Conservation (phyloP, 1,140 invertebrate species). For the Drosophila bocqueti region DNA sequence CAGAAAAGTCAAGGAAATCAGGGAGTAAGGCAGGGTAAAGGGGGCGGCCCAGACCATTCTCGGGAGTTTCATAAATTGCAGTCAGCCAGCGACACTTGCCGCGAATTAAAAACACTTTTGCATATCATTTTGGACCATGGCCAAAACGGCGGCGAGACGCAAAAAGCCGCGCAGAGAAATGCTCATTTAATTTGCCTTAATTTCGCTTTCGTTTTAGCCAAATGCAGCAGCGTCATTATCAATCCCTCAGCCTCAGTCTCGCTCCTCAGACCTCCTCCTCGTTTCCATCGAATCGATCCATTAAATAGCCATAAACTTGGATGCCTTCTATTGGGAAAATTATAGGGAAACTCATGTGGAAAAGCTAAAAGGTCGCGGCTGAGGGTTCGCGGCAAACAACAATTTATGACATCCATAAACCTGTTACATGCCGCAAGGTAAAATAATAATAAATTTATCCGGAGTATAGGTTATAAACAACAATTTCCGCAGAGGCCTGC, state of each 20-base stretch:
- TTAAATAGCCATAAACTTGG: slow-evolving; percentile 67
- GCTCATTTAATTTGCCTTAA: slow-evolving; percentile 72
- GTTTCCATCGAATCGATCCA: slow-evolving; percentile 51
- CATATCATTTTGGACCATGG: slow-evolving; percentile 71
- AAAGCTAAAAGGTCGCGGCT: slow-evolving; percentile 52
- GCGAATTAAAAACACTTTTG: slow-evolving; percentile 78
- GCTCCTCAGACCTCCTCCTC: background rate
- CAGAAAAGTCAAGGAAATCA: background rate
- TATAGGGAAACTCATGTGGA: slow-evolving; percentile 38
- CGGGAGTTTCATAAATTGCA: slow-evolving; percentile 51
- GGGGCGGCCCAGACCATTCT: slow-evolving; percentile 23
- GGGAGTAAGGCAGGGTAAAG: background rate
- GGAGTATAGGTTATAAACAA: slow-evolving; percentile 55
- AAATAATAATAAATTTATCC: slow-evolving; percentile 77
- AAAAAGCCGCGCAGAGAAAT: slow-evolving; percentile 18
- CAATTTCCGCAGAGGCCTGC: slow-evolving; percentile 25
- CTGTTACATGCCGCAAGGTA: slow-evolving; percentile 63
- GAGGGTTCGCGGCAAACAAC: slow-evolving; percentile 63
- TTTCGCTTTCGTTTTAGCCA: slow-evolving; percentile 72
- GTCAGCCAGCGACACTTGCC: slow-evolving; percentile 50
- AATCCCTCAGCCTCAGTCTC: slow-evolving; percentile 26
- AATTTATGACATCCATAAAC: slow-evolving; percentile 78
- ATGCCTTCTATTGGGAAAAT: slow-evolving; percentile 31
- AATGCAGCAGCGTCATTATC: slow-evolving; percentile 57
- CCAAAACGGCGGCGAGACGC: slow-evolving; percentile 45